phyloP scores from a whole-genome alignment of 2,113 vertebrate genomes.

The Strix uralensis region DNA sequence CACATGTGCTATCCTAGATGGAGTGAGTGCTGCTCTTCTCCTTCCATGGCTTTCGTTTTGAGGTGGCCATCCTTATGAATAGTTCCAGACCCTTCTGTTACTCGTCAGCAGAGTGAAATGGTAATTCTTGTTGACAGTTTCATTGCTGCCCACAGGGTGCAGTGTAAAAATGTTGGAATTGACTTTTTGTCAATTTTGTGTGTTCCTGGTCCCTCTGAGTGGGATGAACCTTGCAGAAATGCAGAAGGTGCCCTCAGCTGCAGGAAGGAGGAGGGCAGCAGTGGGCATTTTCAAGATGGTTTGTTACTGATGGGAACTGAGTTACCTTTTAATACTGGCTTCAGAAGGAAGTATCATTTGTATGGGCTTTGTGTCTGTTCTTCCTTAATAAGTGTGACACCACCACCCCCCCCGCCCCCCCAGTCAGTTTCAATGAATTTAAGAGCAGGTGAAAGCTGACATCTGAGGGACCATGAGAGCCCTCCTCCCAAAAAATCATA shows the following conservation, averaged over 20 bases:
- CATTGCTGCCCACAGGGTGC: not conserved
- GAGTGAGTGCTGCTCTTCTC: not conserved
- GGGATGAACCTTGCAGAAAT: not conserved
- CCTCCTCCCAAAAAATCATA: not conserved
- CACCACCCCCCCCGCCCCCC: no score
- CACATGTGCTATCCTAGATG: not conserved
- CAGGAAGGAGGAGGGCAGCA: not conserved
- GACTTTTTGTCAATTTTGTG: not conserved
- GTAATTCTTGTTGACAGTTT: constrained; percentile 13
- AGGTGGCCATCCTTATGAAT: constrained; percentile 3
- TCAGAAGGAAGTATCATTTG: not conserved
- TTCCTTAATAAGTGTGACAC: not conserved
- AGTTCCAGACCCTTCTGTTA: constrained; percentile 16
- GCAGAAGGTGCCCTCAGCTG: not conserved
- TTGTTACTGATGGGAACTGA: not conserved
- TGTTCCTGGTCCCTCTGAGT: not conserved
- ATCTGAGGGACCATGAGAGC: not conserved
- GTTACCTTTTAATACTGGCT: not conserved
- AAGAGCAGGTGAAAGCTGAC: not conserved
- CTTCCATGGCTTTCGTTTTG: not conserved
- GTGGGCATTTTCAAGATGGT: not conserved
- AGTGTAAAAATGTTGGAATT: not conserved
- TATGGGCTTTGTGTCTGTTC: not conserved
- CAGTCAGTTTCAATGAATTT: not conserved
- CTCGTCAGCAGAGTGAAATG: not conserved